Conservation (phyloP, 2,113 vertebrate genomes). For the Psammodynastes pulverulentus region DNA sequence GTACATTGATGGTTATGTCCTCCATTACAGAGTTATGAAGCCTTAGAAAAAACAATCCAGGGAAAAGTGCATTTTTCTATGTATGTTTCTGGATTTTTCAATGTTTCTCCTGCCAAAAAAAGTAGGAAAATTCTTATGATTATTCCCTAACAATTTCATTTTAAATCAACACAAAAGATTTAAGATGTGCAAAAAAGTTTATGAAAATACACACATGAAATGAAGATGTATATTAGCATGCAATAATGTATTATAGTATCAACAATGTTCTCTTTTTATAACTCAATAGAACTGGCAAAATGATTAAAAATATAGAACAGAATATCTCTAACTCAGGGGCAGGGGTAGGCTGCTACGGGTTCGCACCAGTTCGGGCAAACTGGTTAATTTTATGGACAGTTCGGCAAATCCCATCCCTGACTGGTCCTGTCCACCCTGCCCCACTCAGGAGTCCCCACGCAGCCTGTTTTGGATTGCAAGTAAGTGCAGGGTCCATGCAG, state of each 20-base stretch:
- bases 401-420: too few relatives aligned
- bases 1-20: neutral
- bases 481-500: too few relatives aligned
- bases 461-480: too few relatives aligned
- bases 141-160: neutral
- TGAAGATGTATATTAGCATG: neutral
- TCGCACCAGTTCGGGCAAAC: too few relatives aligned
- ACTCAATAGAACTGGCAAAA: neutral
- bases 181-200: neutral
- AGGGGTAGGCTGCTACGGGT: too few relatives aligned
- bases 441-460: too few relatives aligned
- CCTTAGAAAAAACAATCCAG: neutral
- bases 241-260: neutral
- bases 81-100: neutral
- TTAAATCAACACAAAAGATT: neutral
- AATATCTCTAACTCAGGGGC: neutral
- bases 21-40: neutral
- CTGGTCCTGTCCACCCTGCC: too few relatives aligned
- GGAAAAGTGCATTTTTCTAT: neutral
- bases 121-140: neutral
- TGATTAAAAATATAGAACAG: neutral
- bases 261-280: neutral
- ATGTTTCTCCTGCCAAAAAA: neutral
- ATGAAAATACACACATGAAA: neutral
- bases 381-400: too few relatives aligned